Evolutionary conservation across 2,797 vertebrate genomes (phyloP).

Genomic region (Myripristis jacobus): DNA sequence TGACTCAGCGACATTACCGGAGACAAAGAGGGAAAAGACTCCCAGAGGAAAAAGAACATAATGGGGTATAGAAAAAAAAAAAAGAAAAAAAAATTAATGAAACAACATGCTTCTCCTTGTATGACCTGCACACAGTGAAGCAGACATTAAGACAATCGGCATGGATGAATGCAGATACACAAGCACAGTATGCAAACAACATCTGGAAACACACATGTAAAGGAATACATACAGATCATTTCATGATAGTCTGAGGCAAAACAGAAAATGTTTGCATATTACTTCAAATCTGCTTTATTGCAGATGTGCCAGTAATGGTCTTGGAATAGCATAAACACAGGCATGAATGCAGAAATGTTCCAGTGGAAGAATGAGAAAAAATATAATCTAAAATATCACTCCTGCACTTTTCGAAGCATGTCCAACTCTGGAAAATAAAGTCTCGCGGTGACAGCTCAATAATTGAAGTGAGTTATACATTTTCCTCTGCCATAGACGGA

Average conservation of each 20-base stretch:
- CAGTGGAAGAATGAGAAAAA: neutral
- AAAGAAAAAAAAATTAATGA: constrained; percentile 30
- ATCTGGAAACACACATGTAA: neutral
- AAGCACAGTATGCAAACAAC: constrained; percentile 15
- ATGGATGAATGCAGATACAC: constrained; percentile 18
- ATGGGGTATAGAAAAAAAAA: constrained; percentile 16
- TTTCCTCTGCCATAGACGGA: neutral
- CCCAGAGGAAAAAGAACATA: constrained; percentile 31
- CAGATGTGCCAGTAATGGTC: too few species aligned
- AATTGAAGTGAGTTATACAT: neutral
- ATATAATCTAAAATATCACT: neutral
- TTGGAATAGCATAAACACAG: neutral
- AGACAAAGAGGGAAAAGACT: neutral
- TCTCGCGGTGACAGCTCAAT: too few species aligned
- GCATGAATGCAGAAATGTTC: neutral
- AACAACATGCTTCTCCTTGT: constrained; percentile 35
- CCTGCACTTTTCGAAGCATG: too few species aligned
- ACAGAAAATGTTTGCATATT: neutral
- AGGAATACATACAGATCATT: constrained; percentile 15
- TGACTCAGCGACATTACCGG: constrained; percentile 58
- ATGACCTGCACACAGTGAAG: constrained; percentile 30
- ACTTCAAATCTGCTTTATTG: too few species aligned
- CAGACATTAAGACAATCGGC: constrained; percentile 30
- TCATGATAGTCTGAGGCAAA: constrained; percentile 4
- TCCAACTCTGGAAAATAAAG: too few species aligned